These are phyloP conservation scores for Brachyptera risi DNA, from an alignment of 2,888 invertebrate species.

Conservation along the genomic window DNA sequence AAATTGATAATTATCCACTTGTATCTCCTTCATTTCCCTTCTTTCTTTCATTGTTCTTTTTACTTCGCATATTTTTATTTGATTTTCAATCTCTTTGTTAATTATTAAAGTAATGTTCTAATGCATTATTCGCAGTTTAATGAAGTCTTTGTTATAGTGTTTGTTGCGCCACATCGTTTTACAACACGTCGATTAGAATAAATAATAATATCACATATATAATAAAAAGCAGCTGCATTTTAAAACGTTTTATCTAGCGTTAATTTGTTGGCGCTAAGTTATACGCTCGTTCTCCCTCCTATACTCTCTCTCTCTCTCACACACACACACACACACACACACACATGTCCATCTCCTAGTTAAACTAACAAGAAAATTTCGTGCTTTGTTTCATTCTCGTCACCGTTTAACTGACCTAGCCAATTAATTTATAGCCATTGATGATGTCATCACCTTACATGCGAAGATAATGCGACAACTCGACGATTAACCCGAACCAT, in stretches of 20 bases:
- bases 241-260: not conserved
- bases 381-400: too few species aligned
- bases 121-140: slow-evolving; percentile 9
- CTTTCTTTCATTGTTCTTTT: not conserved
- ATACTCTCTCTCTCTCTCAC: too few species aligned
- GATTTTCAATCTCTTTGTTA: slow-evolving; percentile 15
- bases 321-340: too few species aligned
- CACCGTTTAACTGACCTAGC: too few species aligned
- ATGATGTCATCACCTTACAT: too few species aligned
- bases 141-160: slow-evolving; percentile 10
- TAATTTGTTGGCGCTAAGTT: not conserved
- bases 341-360: too few species aligned
- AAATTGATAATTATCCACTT: not conserved
- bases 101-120: slow-evolving; percentile 3
- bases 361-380: too few species aligned
- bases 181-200: not conserved
- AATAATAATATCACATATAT: too few species aligned
- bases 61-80: slow-evolving; percentile 6
- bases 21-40: not conserved
- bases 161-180: slow-evolving; percentile 6
- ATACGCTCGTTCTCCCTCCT: too few species aligned
- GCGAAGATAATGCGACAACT: too few species aligned
- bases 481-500: too few species aligned
- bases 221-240: slow-evolving; percentile 10
- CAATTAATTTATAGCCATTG: too few species aligned